Evolutionary conservation across 2,113 vertebrate species (phyloP).

Genomic region (Rhadina sibilatrix): DNA sequence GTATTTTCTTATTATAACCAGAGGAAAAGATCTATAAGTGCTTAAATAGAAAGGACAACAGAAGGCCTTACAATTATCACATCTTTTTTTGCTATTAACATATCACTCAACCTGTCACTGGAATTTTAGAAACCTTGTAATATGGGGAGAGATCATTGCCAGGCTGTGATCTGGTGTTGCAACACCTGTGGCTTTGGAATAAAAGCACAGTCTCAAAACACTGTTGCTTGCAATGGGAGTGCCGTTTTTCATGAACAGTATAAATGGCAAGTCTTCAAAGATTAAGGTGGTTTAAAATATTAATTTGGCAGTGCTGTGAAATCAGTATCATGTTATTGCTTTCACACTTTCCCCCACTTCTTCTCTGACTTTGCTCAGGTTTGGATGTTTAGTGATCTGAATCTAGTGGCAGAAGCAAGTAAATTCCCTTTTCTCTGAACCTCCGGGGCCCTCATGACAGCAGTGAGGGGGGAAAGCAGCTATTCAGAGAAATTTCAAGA

Average conservation of each 20-base stretch:
- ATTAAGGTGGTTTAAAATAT: background rate
- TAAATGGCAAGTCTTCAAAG: background rate
- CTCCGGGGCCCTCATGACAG: rapidly evolving
- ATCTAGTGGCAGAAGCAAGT: background rate
- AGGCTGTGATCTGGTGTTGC: background rate
- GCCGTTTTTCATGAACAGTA: background rate
- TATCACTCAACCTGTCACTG: background rate
- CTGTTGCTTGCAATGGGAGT: background rate
- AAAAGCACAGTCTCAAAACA: background rate
- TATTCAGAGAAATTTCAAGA: background rate
- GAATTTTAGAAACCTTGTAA: background rate
- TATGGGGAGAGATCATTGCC: background rate
- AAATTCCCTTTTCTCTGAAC: background rate
- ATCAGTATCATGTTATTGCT: background rate
- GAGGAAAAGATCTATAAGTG: background rate
- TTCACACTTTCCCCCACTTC: background rate
- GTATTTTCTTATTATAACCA: background rate
- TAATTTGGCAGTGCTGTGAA: background rate
- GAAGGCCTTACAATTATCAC: background rate
- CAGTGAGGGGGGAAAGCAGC: background rate
- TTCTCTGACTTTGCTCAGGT: background rate
- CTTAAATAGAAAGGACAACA: background rate
- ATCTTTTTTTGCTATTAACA: background rate
- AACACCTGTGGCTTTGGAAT: background rate
- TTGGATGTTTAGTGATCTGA: background rate